A percentile compares a stretch with the other conserved stretches of the same genome.
phyloP scores from a whole-genome alignment of 2,888 invertebrate species.

The Andrena flavipes region DNA sequence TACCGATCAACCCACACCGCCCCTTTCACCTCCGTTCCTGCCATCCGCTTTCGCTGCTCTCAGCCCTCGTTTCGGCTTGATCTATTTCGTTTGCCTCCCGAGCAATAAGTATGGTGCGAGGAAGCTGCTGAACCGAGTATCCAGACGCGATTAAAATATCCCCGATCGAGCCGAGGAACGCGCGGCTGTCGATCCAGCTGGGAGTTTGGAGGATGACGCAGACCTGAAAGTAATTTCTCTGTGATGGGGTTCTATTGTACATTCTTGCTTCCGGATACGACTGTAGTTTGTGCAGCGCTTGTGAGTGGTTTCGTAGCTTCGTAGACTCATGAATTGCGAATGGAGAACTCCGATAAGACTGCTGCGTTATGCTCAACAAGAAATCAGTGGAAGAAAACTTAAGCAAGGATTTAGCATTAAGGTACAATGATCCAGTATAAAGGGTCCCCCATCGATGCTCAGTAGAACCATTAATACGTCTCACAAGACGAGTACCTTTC shows the following conservation, averaged over 20 bases:
- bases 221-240: neutral
- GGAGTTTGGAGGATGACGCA: neutral
- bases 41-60: slow-evolving; percentile 4
- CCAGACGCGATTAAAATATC: slow-evolving; percentile 59
- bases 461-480: neutral
- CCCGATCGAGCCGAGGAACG: slow-evolving; percentile 62
- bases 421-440: neutral
- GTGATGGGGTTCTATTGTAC: no score
- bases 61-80: neutral
- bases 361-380: neutral
- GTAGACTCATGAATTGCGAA: neutral
- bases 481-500: slow-evolving; percentile 2
- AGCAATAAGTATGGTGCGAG: slow-evolving; percentile 53
- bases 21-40: slow-evolving; percentile 13
- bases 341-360: neutral
- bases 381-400: neutral
- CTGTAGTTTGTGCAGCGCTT: neutral
- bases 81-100: slow-evolving; percentile 10
- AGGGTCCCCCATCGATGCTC: neutral
- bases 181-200: slow-evolving; percentile 54
- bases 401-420: neutral
- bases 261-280: neutral
- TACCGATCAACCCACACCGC: slow-evolving; percentile 32
- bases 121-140: slow-evolving; percentile 25
- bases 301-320: neutral